Evolutionary conservation across 2,888 invertebrate species (phyloP).

Genomic region (Crepidodera aurea): DNA sequence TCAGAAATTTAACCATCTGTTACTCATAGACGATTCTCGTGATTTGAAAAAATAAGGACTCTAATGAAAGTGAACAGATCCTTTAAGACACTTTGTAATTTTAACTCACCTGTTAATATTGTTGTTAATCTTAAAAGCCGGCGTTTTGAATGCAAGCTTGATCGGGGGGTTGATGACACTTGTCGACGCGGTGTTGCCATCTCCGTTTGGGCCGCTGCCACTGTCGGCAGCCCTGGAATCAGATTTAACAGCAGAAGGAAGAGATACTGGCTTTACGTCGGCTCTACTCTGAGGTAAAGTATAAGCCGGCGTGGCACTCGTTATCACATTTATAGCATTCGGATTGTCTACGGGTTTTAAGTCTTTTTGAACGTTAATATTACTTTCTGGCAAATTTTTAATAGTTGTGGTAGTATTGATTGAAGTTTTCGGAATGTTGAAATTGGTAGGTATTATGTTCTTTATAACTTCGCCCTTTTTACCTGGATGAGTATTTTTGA

Average conservation of each 20-base stretch:
- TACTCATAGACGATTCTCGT: too few species aligned
- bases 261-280: slow-evolving; percentile 39
- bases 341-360: slow-evolving; percentile 54
- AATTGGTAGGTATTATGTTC: slow-evolving; percentile 44
- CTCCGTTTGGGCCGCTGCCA: slow-evolving; percentile 6
- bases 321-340: slow-evolving; percentile 61
- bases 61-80: too few species aligned
- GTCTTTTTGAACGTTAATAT: slow-evolving; percentile 12
- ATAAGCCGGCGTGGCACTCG: slow-evolving; percentile 50
- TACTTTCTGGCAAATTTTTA: neutral
- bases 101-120: slow-evolving; percentile 59
- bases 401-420: slow-evolving; percentile 1
- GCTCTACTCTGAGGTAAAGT: slow-evolving; percentile 28
- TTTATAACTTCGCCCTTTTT: slow-evolving; percentile 53
- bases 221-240: slow-evolving; percentile 39
- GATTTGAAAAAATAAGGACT: too few species aligned
- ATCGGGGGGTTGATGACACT: slow-evolving; percentile 65
- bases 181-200: slow-evolving; percentile 16
- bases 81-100: too few species aligned
- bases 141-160: slow-evolving; percentile 61
- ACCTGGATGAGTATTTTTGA: slow-evolving; percentile 77
- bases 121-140: slow-evolving; percentile 60
- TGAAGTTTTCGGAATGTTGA: slow-evolving; percentile 13
- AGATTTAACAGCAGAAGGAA: slow-evolving; percentile 40
- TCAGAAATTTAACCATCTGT: too few species aligned